Evolutionary conservation across 2,113 vertebrate species (phyloP).

Genomic region (pig (Sus scrofa)): DNA sequence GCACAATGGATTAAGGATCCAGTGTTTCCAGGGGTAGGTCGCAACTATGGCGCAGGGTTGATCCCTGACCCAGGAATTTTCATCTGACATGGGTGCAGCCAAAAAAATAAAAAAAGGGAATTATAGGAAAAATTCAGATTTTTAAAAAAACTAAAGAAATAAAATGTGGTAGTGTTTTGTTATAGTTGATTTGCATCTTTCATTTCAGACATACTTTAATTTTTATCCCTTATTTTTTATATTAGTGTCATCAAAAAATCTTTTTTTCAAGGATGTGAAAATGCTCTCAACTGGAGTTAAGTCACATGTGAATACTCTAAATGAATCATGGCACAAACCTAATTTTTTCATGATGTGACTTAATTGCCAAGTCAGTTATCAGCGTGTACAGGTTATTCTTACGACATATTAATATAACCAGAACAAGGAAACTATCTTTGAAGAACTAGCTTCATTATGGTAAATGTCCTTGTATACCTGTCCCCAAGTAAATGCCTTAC

Average conservation of each 20-base stretch:
- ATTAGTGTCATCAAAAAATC: conserved; percentile 4
- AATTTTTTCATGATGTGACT: conserved; percentile 5
- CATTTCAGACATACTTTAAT: conserved; percentile 6
- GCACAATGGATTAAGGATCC: no score
- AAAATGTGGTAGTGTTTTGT: conserved; percentile 56
- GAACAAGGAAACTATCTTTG: neutral
- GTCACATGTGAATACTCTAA: conserved; percentile 12
- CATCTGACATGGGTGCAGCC: no score
- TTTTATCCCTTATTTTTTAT: conserved; percentile 47
- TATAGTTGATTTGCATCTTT: conserved; percentile 34
- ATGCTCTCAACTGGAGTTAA: conserved; percentile 23
- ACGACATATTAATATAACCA: neutral
- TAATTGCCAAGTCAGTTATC: neutral
- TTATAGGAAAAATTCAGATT: conserved; percentile 17
- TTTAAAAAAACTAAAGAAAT: neutral
- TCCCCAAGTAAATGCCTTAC: conserved; percentile 19
- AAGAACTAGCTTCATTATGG: conserved; percentile 26
- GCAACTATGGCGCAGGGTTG: no score
- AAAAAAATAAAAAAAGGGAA: no score
- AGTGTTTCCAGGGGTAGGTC: no score
- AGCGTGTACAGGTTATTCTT: conserved; percentile 38
- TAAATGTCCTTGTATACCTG: conserved; percentile 17
- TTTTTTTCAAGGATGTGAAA: conserved; percentile 51
- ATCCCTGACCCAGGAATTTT: no score
- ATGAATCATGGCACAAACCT: conserved; percentile 32